Percentiles rank a stretch among this genome's conserved stretches.
phyloP scores from a whole-genome alignment of 2,797 vertebrate species.

The Hoplostethus atlanticus region DNA sequence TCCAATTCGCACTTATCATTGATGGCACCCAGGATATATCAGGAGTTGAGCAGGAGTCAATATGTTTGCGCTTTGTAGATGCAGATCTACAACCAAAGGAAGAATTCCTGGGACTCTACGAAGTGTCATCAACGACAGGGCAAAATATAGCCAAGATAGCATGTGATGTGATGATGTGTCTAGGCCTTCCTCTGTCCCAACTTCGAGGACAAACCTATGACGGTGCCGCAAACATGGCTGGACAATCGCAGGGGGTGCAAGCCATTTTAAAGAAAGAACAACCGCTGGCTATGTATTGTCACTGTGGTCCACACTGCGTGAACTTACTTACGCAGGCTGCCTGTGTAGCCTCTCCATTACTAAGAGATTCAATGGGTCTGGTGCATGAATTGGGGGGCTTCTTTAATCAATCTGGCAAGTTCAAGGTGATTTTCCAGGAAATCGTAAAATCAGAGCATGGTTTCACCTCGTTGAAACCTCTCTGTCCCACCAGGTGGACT shows the following conservation, averaged over 20 bases:
- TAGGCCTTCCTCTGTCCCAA: constrained; percentile 27
- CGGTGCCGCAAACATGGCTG: constrained; percentile 38
- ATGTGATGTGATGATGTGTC: constrained; percentile 25
- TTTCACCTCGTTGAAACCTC: constrained; percentile 12
- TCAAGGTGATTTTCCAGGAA: constrained; percentile 7
- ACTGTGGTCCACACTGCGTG: constrained; percentile 33
- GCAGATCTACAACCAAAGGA: constrained; percentile 13
- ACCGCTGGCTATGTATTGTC: constrained; percentile 21
- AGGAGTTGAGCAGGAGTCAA: constrained; percentile 27
- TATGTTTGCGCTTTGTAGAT: constrained; percentile 30
- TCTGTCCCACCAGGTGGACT: constrained; percentile 34
- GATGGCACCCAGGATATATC: constrained; percentile 36
- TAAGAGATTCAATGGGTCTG: constrained; percentile 23
- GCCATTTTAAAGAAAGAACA: constrained; percentile 1
- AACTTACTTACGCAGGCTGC: constrained; percentile 24
- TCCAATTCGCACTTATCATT: constrained; percentile 31
- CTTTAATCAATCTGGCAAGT: constrained; percentile 18
- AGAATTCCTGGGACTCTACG: constrained; percentile 27
- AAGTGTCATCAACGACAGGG: constrained; percentile 21
- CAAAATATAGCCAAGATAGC: constrained; percentile 15
- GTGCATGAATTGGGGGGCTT: constrained; percentile 18
- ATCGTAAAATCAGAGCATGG: constrained; percentile 17
- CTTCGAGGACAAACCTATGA: constrained; percentile 32
- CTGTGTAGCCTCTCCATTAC: constrained; percentile 19
- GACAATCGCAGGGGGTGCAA: constrained; percentile 11